Base-by-base conservation (phyloP, 2,797 vertebrate genomes). In the Anolis apletophallus region DNA sequence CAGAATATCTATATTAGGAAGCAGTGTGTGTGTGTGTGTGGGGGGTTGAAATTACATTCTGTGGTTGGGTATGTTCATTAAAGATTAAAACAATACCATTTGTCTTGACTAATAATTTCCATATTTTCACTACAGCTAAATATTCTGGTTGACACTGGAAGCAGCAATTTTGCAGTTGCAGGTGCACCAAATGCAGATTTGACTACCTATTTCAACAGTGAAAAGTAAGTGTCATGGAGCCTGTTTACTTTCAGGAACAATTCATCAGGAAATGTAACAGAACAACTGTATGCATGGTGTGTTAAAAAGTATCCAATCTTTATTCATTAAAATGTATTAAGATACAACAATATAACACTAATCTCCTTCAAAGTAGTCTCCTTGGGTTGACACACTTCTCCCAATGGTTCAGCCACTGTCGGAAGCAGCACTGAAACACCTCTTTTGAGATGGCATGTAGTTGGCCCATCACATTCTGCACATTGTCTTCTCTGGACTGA, bases 121-220 rank as follows among this genome's bases (percentile, higher is more conserved):
- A 55, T 80, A 83, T 84, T 71, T 97, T 89, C 94, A 92, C 91
- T 93, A 83, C 97, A 99, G 98, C 91, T 99, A 68, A 99, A 99
- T 95, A 98, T 99, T 94, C 97, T 99, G 92, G 97, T 99, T 82
- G 98, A 99, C 91, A 99, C 99, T 0, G 99, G 99, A 85, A 99
- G 99, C 97, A 99, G 99, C 93, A 99, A 99, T 97, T 99, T 99
- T 88, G 98, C 99, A 0, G 98, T 99, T 90, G 98, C 98, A 0
- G 98, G 98, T 0, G 96, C 97, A 29, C 94, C 97, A 14, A 96
- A 98, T 91, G 91, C 96, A 16, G 97, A 97, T 93, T 95, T 98
- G 88, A 97, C 97, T 19, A 93, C 96, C 83, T 98, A 97, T 96
- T 99, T 98, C 94, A 90, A 98, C 91, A 93, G 94, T 0, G 75